Evolutionary conservation across 2,888 invertebrate genomes (phyloP).

Genomic region (Panorpa germanica): DNA sequence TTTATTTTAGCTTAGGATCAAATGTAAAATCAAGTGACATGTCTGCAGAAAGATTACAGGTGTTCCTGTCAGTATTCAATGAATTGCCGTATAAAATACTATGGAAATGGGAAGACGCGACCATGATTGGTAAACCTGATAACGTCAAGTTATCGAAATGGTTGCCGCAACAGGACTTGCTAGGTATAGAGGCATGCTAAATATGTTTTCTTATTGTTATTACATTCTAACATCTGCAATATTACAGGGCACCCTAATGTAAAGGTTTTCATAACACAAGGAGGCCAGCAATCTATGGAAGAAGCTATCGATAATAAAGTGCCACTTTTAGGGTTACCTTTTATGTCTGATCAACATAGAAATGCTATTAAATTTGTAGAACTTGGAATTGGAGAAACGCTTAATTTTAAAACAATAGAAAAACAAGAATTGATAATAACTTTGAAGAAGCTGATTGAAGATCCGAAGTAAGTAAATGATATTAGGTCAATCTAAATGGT

Average conservation of each 20-base stretch:
- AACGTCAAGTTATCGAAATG: slow-evolving; percentile 22
- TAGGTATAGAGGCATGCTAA: slow-evolving; percentile 14
- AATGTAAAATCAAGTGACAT: slow-evolving; percentile 19
- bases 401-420: slow-evolving; percentile 18
- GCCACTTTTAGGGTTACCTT: slow-evolving; percentile 24
- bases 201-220: slow-evolving; percentile 13
- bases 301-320: slow-evolving; percentile 24
- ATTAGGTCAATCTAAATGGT: neutral
- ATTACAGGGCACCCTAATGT: slow-evolving; percentile 23
- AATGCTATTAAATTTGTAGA: slow-evolving; percentile 16
- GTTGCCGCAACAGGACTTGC: slow-evolving; percentile 19
- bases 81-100: slow-evolving; percentile 20
- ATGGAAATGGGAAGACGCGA: slow-evolving; percentile 22
- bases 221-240: slow-evolving; percentile 3
- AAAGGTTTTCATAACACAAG: slow-evolving; percentile 27
- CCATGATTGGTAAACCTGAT: slow-evolving; percentile 16
- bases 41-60: slow-evolving; percentile 16
- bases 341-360: slow-evolving; percentile 23
- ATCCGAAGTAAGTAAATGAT: neutral
- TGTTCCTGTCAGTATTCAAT: slow-evolving; percentile 19
- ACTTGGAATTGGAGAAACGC: slow-evolving; percentile 18
- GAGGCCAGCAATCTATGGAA: slow-evolving; percentile 25
- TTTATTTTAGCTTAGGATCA: slow-evolving; percentile 15
- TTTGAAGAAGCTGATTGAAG: slow-evolving; percentile 12
- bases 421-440: slow-evolving; percentile 16